Percentiles rank a stretch among this genome's conserved stretches.
Conservation (phyloP, 2,113 vertebrate species). For the Toxostoma redivivum region DNA sequence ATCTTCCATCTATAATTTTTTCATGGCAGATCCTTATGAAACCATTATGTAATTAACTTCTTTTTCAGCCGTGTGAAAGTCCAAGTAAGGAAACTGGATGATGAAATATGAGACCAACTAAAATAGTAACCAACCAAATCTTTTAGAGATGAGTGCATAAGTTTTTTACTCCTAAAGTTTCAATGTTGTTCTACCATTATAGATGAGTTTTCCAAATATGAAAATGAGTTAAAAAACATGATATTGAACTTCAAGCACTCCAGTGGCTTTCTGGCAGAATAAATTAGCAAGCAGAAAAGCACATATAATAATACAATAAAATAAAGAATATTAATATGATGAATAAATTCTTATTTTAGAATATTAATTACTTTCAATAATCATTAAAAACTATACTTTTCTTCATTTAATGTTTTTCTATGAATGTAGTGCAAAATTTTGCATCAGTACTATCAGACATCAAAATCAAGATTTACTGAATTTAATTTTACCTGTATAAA, state of each 20-base stretch:
- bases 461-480: neutral
- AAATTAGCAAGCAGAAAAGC: neutral
- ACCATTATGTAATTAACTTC: conserved; percentile 20
- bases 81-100: neutral
- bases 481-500: neutral
- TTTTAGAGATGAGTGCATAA: neutral
- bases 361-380: neutral
- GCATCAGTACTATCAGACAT: neutral
- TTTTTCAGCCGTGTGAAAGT: neutral
- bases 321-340: neutral
- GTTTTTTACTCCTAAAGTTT: neutral
- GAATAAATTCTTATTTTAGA: neutral
- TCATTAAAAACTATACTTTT: neutral
- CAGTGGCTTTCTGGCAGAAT: neutral
- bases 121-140: neutral
- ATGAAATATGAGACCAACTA: neutral
- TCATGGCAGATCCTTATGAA: conserved; percentile 3
- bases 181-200: neutral
- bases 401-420: neutral
- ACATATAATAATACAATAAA: neutral
- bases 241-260: neutral
- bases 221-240: neutral
- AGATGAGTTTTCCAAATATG: neutral
- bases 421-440: neutral
- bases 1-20: neutral